phyloP scores from a whole-genome alignment of 2,113 vertebrate genomes.

The Strix uralensis region DNA sequence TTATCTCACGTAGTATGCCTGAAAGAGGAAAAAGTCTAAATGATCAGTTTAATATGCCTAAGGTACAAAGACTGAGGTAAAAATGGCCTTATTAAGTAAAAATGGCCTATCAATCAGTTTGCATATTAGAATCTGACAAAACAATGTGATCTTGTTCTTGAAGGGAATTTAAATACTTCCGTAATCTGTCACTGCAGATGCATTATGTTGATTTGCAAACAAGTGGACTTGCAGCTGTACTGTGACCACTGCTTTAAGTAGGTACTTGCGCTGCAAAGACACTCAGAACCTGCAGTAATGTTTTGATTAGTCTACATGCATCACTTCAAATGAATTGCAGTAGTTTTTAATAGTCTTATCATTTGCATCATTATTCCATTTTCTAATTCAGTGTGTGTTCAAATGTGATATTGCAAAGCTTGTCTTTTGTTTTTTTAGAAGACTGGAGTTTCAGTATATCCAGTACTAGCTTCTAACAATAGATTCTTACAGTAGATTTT shows the following conservation, averaged over 20 bases:
- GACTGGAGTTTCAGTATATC: neutral
- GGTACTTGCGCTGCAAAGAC: neutral
- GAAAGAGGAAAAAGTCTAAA: neutral
- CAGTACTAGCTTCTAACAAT: neutral
- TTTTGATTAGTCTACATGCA: neutral
- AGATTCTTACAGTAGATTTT: neutral
- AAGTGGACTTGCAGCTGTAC: neutral
- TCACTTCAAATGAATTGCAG: neutral
- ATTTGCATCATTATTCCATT: neutral
- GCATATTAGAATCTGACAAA: neutral
- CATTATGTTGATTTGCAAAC: neutral
- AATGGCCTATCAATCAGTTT: neutral
- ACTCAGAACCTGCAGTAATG: neutral
- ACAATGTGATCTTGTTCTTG: neutral
- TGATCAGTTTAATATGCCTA: neutral
- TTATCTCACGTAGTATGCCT: neutral
- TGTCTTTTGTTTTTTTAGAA: neutral
- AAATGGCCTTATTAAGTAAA: neutral
- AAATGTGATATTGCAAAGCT: neutral
- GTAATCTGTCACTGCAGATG: neutral
- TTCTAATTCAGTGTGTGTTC: neutral
- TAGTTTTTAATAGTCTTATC: neutral
- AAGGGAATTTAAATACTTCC: neutral
- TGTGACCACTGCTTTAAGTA: neutral
- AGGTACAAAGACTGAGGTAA: neutral